Base-by-base conservation (phyloP, 2,888 invertebrate species). In the Zhuqinia jingwanae region DNA sequence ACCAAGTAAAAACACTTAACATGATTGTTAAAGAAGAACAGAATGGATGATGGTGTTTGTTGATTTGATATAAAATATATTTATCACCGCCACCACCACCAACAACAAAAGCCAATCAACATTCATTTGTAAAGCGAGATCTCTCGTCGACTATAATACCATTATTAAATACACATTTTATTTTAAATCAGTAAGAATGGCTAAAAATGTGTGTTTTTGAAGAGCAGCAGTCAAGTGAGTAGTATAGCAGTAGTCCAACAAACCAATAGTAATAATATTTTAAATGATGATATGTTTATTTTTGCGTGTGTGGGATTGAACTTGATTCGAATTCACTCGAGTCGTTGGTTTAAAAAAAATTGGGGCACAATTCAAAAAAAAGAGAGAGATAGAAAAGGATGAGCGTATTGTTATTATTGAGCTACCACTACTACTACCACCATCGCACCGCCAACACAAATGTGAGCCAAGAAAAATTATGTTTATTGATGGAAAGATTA, bases 41-140 rank as follows among this genome's bases (percentile, higher is more conserved):
- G 42, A 11, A n/a, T 65, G 65, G 15, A 65, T n/a, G n/a, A n/a
- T 65, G 20, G 68, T 70, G 68, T 70, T 70, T 20, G 68, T 47
- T 45, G 68, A 70, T 70, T 45, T 22, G 20, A n/a, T n/a, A n/a
- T n/a, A 70, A 70, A 70, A 70, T 22, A 70, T 70, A 30, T 1
- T 13, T 63, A 63, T 63, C 63, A 63, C 36, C 27, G 11, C 3
- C 60, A 27, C 1, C 22, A 25, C 13, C n/a, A n/a, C n/a, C n/a
- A n/a, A n/a, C n/a, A n/a, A n/a, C n/a, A n/a, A n/a, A n/a, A n/a
- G n/a, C n/a, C n/a, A n/a, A n/a, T n/a, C n/a, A n/a, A n/a, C n/a
- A n/a, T n/a, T n/a, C n/a, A n/a, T n/a, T n/a, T n/a, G n/a, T n/a
- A n/a, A n/a, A n/a, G n/a, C n/a, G n/a, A n/a, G n/a, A n/a, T n/a